Evolutionary conservation across 2,888 invertebrate species (phyloP), one percentile per base, ranked within the genome.

Genomic region (Xanthostigma xanthostigma): DNA sequence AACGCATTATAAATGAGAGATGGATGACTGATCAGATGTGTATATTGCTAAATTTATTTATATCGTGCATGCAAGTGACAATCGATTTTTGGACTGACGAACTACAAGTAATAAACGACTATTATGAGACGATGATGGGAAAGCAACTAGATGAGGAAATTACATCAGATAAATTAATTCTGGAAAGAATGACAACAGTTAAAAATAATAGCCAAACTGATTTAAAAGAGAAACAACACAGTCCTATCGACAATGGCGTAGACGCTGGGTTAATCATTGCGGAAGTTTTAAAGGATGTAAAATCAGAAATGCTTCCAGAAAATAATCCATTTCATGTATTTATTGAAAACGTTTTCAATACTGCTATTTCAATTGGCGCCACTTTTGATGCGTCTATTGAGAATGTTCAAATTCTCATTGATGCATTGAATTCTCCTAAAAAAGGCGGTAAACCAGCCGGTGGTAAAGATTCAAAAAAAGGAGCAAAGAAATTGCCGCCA

Each of bases 21-120:
- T 81, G 80, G 81, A 60, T 74, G 1, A 62, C 71, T 53, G 68
- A 68, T 50, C 74, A 79, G 57, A 60, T 76, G 8, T 68, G 69
- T 13, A 65, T 72, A 43, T 63, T 80, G 55, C 65, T 65, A 2
- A 78, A 79, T 56, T 67, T 73, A 34, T 78, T 72, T 53, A 66
- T 74, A 42, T 72, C 69, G 2, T 70, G 73, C 41, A 66, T 78
- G 64, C 79, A 80, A 60, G 57, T 73, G n/a, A 81, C 82, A 64
- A 45, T 76, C 10, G 78, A 80, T 57, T 68, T 79, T 43, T 66
- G 70, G 65, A 63, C 65, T 14, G 65, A 68, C 50, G 67, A 66
- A 6, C 44, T 68, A 13, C 64, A 65, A 44, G 54, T 73, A 8
- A 41, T 72, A 3, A 62, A 64, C 11, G 71, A 72, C 56, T 73